These are phyloP conservation scores for Tachysurus vachellii DNA, from an alignment of 2,113 vertebrate genomes.

Conservation along the genomic window DNA sequence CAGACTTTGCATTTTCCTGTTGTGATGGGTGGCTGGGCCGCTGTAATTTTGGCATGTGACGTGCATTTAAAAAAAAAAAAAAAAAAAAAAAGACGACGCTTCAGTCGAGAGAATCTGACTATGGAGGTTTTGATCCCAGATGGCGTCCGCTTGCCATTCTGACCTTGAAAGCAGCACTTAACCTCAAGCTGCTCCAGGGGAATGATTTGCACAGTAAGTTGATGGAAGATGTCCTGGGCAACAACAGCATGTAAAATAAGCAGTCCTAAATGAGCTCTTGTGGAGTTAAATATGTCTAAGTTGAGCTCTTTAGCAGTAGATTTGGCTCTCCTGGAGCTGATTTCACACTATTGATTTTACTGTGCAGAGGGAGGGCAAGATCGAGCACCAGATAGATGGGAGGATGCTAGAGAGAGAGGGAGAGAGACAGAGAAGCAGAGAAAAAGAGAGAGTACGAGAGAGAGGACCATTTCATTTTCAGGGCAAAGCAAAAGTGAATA, in stretches of 20 bases:
- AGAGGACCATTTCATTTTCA: conserved; percentile 24
- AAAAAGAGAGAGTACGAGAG: background rate
- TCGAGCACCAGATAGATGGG: conserved; percentile 13
- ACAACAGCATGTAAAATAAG: conserved; percentile 40
- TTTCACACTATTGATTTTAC: conserved; percentile 50
- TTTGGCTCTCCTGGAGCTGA: conserved; percentile 36
- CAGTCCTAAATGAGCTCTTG: conserved; percentile 34
- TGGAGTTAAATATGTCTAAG: conserved; percentile 28
- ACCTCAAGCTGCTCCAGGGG: conserved; percentile 33
- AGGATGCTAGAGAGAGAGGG: background rate
- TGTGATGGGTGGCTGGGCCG: background rate
- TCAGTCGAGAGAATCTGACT: background rate
- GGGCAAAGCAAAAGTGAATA: conserved; percentile 39
- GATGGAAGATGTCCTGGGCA: conserved; percentile 20
- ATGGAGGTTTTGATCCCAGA: conserved; percentile 65
- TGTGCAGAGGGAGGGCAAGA: conserved; percentile 17
- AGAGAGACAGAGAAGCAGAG: background rate
- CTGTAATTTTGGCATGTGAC: conserved; percentile 39
- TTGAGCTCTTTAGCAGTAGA: conserved; percentile 28
- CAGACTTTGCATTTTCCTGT: conserved; percentile 15
- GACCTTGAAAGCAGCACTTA: conserved; percentile 40
- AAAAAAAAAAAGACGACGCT: background rate
- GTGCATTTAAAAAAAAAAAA: conserved; percentile 1
- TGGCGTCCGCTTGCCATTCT: conserved; percentile 60
- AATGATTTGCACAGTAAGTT: conserved; percentile 34